phyloP scores from a whole-genome alignment of 2,113 vertebrate species.

The Myotis davidii region DNA sequence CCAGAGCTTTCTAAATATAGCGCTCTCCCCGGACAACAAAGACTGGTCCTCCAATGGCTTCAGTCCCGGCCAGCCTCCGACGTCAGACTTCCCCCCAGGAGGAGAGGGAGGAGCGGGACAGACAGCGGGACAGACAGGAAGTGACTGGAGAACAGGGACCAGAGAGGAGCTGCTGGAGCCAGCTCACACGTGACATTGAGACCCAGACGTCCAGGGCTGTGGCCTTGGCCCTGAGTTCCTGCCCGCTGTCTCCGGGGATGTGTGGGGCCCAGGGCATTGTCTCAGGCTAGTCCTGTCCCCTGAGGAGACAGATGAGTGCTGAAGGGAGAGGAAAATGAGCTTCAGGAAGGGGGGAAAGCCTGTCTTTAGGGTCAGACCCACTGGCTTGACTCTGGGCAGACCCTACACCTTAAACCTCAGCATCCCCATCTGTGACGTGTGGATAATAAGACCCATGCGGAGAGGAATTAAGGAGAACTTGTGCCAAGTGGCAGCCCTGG shows the following conservation, averaged over 20 bases:
- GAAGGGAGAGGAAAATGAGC: not conserved
- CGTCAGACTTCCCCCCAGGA: not conserved
- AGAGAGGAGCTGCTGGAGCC: not conserved
- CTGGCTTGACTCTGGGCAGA: not conserved
- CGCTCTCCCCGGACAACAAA: not conserved
- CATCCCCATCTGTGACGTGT: not conserved
- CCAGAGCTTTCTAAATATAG: conserved; percentile 70
- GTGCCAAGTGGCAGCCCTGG: rapidly evolving
- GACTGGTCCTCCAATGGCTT: not conserved
- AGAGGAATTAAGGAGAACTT: not conserved
- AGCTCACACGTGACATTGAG: not conserved
- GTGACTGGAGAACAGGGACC: not conserved
- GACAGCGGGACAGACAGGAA: not conserved
- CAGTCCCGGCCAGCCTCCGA: not conserved
- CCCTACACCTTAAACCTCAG: not conserved
- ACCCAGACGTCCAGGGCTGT: rapidly evolving
- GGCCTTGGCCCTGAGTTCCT: not conserved
- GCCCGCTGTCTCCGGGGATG: not conserved
- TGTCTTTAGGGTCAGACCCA: not conserved
- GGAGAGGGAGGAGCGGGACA: not conserved
- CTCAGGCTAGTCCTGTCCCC: not conserved
- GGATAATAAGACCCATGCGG: not conserved
- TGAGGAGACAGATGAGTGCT: not conserved
- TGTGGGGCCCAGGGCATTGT: not conserved
- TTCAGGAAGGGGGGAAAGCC: not conserved